These are phyloP conservation scores for Orientallactaga sibirica DNA, from an alignment of 2,797 vertebrate species.

Conservation along the genomic window DNA sequence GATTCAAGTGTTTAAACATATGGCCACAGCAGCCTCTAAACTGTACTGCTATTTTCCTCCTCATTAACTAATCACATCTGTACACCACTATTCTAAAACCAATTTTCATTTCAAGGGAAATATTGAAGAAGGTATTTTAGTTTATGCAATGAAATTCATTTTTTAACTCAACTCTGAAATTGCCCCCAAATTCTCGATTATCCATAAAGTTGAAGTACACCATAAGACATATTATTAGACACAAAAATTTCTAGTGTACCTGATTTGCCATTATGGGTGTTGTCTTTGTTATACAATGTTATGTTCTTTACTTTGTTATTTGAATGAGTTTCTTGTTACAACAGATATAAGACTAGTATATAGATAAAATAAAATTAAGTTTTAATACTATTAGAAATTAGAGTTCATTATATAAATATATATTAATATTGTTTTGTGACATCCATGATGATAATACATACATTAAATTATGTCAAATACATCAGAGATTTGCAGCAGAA, in stretches of 20 bases:
- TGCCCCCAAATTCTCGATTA: neutral
- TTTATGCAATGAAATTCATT: constrained; percentile 4
- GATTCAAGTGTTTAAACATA: too few species aligned
- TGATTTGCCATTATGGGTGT: neutral
- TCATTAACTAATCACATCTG: neutral
- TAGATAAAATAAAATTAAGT: neutral
- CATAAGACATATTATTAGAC: neutral
- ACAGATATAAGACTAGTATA: neutral
- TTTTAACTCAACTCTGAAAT: neutral
- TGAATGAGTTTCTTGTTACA: neutral
- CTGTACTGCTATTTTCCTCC: neutral
- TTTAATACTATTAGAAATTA: neutral
- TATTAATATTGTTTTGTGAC: neutral
- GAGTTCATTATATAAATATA: neutral
- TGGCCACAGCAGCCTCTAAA: too few species aligned
- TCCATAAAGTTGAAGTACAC: neutral
- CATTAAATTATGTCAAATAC: neutral
- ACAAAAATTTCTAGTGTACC: neutral
- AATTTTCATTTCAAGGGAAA: neutral
- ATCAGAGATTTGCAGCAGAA: constrained; percentile 61
- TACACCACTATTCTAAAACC: neutral
- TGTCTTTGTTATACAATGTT: neutral
- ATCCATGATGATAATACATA: neutral
- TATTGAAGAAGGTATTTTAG: neutral
- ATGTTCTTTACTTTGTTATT: neutral